Evolutionary conservation across 2,797 vertebrate genomes (phyloP), one percentile per base, ranked within the genome.

Genomic region (Cyprinodon diabolis): DNA sequence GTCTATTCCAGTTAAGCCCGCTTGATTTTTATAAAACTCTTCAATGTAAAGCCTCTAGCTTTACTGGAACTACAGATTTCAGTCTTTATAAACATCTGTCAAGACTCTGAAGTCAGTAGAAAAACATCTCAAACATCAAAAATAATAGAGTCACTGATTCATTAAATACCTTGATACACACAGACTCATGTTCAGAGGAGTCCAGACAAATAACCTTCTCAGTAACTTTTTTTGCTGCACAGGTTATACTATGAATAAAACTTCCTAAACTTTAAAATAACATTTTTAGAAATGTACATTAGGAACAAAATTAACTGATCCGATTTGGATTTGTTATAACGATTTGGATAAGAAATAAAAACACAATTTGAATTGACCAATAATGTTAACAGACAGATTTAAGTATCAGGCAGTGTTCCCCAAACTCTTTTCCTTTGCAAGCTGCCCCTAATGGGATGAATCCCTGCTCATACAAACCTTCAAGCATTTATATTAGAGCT

Each of bases 1-100:
- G 73, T 83, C 71, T 69, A 71, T 74, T 73, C 86, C 71, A 75
- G 76, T 90, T 91, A 88, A 89, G 78, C 84, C 85, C 79, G 69
- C 69, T 30, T 66, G 70, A 72, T 80, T 23, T 84, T 74, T 74
- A 5, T 63, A 81, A 49, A 66, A 23, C 47, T 54, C 68, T 37
- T 71, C 81, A 62, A 62, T 65, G 75, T 54, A 2, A 15, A 56
- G 65, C 72, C 48, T 58, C 47, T 69, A 69, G 77, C 68, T 77
- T 69, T 55, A 48, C 63, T 48, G n/a, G 68, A 14, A 51, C 55
- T 17, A 37, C n/a, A 74, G 56, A 30, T 35, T 75, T 73, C 19
- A 72, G 35, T 23, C 49, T 25, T 65, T 51, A 52, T 68, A 68
- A n/a, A 62, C 14, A 30, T 43, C 15, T 23, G 60, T 52, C 30